Conservation (phyloP, 2,797 vertebrate genomes). For the Columba guinea region DNA sequence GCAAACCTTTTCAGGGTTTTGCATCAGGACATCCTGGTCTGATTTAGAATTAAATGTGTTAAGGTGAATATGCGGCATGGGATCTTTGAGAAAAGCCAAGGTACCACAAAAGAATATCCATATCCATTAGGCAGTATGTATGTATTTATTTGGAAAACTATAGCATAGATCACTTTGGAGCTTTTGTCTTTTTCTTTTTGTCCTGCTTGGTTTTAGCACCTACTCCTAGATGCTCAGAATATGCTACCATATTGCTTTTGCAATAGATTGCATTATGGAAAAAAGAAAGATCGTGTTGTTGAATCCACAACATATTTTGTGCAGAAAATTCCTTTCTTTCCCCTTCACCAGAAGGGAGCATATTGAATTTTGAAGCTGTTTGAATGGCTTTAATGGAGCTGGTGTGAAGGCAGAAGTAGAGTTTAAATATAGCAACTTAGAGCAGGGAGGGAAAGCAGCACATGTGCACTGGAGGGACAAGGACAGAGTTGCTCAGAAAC, state of each 20-base stretch:
- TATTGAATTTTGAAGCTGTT: conserved; percentile 15
- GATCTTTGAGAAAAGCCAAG: not conserved
- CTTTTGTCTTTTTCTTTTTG: not conserved
- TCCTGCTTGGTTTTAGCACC: not conserved
- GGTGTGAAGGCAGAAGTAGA: conserved; percentile 9
- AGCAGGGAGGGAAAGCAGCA: conserved; percentile 10
- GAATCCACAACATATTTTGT: not conserved
- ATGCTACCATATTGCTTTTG: not conserved
- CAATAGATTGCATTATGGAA: not conserved
- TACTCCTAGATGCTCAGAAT: not conserved
- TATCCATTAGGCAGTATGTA: not conserved
- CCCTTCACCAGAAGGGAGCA: accelerated
- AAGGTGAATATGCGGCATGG: not conserved
- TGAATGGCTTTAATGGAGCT: not conserved
- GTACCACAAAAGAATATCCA: not conserved
- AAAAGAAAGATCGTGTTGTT: not conserved
- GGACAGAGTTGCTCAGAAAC: conserved; percentile 48
- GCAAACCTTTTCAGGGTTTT: not conserved
- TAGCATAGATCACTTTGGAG: not conserved
- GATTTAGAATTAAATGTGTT: not conserved
- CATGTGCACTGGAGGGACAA: not conserved
- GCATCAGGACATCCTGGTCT: not conserved
- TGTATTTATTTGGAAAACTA: not conserved
- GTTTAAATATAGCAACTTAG: conserved; percentile 21
- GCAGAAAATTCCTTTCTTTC: not conserved